Base-by-base conservation (phyloP, 2,113 vertebrate species). In the Chionodraco myersi region DNA sequence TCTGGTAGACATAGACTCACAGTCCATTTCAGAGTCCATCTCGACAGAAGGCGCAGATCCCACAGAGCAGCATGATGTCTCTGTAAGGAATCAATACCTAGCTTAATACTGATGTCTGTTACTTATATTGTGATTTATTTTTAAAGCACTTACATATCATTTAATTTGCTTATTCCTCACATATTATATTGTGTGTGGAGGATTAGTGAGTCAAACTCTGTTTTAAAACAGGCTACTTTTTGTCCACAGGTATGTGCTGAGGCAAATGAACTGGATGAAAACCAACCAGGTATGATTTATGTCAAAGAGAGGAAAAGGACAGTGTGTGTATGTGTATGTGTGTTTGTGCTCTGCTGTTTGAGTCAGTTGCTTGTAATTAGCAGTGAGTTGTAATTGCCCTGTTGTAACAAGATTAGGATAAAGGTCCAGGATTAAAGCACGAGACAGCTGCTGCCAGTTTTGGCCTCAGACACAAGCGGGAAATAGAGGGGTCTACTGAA, bases 341-440 rank as follows among this genome's bases (percentile, higher is more conserved):
- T 59, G 47, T 10, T 34, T 16, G 3, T 75, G 54, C 14, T 49
- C 0, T 45, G 3, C 41, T 72, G 4, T 77, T 30, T 52, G 64
- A 1, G 57, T 75, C 57, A 48, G 48, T 81, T 1, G 9, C 49
- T 30, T 71, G 23, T 78, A 83, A 89, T 89, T 90, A 85, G 73
- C 63, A 16, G n/a, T 66, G 69, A 84, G 79, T 70, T 84, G 84
- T 92, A 88, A 93, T 89, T 88, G 72, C 86, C 77, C 56, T 47
- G 63, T 34, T n/a, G 79, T 94, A 95, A 95, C 77, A 47, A 79
- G 95, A 94, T 96, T 95, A 94, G 80, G 87, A 77, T 83, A 80
- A 88, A 84, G 82, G 60, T 23, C 69, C 44, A 34, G 87, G 92
- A 94, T 94, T 92, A 92, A 90, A 89, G 69, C 57, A 16, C n/a